Base-by-base conservation (phyloP, 2,888 invertebrate species). In the Gnatocerus cornutus region DNA sequence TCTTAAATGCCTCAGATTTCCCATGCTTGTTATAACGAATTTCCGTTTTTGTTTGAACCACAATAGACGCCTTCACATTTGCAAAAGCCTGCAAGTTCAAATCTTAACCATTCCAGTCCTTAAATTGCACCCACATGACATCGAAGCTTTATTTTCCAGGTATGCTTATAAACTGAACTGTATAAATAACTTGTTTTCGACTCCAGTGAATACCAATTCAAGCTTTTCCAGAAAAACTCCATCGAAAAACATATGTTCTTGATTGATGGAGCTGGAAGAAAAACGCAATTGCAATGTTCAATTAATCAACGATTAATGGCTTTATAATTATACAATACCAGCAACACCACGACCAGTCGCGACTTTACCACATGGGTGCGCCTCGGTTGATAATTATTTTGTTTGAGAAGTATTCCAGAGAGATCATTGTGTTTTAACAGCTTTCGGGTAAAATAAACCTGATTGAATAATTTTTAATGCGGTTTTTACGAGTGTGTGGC, bases 311-410 rank as follows among this genome's bases (percentile, higher is more conserved):
- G 48, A 61, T 61, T 48, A 61, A 61, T 61, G 61, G 39, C 6
- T 50, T 61, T 61, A 39, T 61, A 61, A 61, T 61, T 48, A 61
- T 33, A 48, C 39, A 43, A 58, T 58, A 27, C 58, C 58, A 45
- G 41, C 39, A 43, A 58, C 43, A 27, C 58, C 58, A 45, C 14
- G 43, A 45, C 58, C 27, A 29, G 45, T 13, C 14, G 45, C 41
- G 29, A 45, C 45, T 43, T 13, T 45, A 56, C 41, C 56, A 56
- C 13, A 45, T 50, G 61, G 61, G 61, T 37, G 33, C 6, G 33
- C n/a, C 33, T 2, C 6, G n/a, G n/a, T n/a, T 7, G n/a, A n/a
- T 33, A 33, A 33, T 33, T 33, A 33, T 33, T 33, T 33, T 33
- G 33, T 33, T 33, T 7, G 6, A 33, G n/a, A 9, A 33, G n/a